Percentiles rank a stretch among this genome's conserved stretches.
These are phyloP conservation scores for Rhabdomys pumilio DNA, from an alignment of 2,797 vertebrate genomes.

Conservation along the genomic window DNA sequence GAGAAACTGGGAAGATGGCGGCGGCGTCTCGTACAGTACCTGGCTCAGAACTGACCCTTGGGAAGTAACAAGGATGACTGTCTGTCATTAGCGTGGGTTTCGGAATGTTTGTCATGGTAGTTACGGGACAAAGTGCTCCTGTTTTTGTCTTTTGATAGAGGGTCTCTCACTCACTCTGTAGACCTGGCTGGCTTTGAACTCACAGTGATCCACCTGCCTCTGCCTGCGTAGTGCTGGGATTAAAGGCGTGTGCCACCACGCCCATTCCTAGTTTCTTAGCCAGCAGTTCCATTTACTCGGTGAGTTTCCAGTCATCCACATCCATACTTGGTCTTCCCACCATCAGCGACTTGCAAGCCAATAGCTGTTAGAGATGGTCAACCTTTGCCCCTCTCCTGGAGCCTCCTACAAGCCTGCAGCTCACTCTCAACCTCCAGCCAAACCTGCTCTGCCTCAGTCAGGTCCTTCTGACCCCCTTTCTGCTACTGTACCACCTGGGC, in stretches of 20 bases:
- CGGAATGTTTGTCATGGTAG: background rate
- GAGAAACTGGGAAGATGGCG: background rate
- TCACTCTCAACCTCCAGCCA: background rate
- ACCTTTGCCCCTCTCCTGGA: background rate
- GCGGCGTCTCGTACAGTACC: background rate
- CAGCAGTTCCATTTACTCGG: background rate
- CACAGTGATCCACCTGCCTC: background rate
- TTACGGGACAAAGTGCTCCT: background rate
- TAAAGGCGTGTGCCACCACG: background rate
- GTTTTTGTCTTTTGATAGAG: background rate
- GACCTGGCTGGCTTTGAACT: background rate
- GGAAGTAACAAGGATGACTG: conserved; percentile 30
- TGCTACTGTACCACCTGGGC: conserved; percentile 70
- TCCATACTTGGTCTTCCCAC: background rate
- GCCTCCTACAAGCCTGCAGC: background rate
- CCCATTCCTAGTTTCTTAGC: background rate
- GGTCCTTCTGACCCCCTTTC: conserved; percentile 62
- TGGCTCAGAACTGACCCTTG: conserved; percentile 31
- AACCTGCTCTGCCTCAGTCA: background rate
- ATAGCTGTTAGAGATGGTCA: background rate
- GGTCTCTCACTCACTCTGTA: background rate
- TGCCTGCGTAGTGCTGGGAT: background rate
- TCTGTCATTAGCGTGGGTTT: conserved; percentile 31
- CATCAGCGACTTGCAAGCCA: conserved; percentile 11
- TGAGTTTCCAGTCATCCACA: background rate